Evolutionary conservation across 2,113 vertebrate species (phyloP).

Genomic region (Pan paniscus): DNA sequence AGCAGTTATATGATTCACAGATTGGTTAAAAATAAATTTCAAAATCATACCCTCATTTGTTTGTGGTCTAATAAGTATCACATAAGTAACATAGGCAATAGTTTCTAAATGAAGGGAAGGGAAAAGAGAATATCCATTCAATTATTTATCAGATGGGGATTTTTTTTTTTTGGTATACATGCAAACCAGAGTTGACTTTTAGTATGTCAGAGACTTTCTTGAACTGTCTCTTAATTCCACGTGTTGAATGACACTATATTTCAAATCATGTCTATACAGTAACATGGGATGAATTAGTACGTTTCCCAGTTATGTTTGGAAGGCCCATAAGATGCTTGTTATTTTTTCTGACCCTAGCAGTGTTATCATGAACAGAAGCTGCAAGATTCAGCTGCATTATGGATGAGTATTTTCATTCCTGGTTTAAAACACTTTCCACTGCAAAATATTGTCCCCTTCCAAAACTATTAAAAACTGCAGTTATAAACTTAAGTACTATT

Average conservation of each 20-base stretch:
- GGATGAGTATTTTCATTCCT: not conserved
- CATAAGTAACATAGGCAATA: not conserved
- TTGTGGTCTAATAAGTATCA: not conserved
- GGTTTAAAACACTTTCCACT: constrained; percentile 15
- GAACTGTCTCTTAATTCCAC: not conserved
- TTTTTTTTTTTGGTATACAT: not conserved
- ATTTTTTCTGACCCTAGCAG: not conserved
- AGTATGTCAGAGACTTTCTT: not conserved
- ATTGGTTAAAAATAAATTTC: not conserved
- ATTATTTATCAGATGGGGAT: not conserved
- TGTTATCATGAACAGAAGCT: not conserved
- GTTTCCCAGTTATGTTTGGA: not conserved
- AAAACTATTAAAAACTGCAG: constrained; percentile 29
- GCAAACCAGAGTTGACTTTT: not conserved
- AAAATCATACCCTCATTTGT: not conserved
- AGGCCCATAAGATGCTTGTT: not conserved
- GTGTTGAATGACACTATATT: not conserved
- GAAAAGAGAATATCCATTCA: not conserved
- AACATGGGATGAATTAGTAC: not conserved
- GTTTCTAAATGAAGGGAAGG: not conserved
- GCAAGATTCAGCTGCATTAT: not conserved
- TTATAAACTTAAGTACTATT: constrained; percentile 58
- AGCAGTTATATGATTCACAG: not conserved
- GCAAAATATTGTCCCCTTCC: not conserved
- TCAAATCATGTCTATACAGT: not conserved